These are phyloP conservation scores for Myanophis thanlyinensis DNA, from an alignment of 2,113 vertebrate genomes.

Conservation along the genomic window DNA sequence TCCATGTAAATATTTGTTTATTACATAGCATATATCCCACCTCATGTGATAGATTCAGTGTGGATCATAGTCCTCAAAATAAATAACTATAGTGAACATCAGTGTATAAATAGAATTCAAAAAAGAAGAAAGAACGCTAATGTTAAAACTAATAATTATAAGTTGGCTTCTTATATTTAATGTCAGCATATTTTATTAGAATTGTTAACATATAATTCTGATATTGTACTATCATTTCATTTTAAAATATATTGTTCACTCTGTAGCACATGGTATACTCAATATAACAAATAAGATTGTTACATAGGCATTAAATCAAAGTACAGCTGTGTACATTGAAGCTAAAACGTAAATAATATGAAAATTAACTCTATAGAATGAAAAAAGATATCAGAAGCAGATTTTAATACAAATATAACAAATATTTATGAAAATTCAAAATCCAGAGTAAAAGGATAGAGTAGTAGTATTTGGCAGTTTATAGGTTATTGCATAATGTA, in stretches of 20 bases:
- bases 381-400: neutral
- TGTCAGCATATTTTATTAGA: neutral
- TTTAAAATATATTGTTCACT: neutral
- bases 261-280: neutral
- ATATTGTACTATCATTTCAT: neutral
- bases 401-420: neutral
- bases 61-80: neutral
- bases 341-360: neutral
- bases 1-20: neutral
- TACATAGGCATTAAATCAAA: neutral
- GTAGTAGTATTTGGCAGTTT: neutral
- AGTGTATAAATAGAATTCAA: neutral
- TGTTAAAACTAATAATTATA: neutral
- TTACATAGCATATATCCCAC: neutral
- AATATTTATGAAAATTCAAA: neutral
- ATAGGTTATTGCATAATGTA: neutral
- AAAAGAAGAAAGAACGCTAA: neutral
- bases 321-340: neutral
- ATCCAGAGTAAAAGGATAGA: neutral
- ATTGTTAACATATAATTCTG: neutral
- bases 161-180: neutral
- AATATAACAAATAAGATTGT: neutral
- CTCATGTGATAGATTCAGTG: neutral
- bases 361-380: neutral
- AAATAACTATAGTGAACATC: neutral